Evolutionary conservation across 2,888 invertebrate genomes (phyloP).

Genomic region (Macrosiphum euphorbiae): DNA sequence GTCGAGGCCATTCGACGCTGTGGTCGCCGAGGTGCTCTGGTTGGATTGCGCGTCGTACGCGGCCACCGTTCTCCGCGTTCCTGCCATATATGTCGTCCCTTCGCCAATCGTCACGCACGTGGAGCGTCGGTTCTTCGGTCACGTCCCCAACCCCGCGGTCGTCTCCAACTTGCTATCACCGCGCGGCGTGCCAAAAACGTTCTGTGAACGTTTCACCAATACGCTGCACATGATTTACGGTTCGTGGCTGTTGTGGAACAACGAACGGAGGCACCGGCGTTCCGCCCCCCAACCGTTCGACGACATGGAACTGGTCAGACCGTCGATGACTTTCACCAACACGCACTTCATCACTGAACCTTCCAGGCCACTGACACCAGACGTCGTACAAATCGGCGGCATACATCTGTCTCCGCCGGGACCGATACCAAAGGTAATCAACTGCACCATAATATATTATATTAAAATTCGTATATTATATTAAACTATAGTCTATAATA

Average conservation of each 20-base stretch:
- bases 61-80: neutral
- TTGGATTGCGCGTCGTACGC: neutral
- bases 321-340: neutral
- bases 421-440: conserved; percentile 8
- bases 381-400: conserved; percentile 34
- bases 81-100: neutral
- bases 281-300: neutral
- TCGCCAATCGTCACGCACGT: neutral
- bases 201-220: neutral
- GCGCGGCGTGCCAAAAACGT: neutral
- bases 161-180: neutral
- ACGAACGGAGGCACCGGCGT: neutral
- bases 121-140: neutral
- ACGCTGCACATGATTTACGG: neutral
- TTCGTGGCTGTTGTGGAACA: neutral
- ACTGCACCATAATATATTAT: no score
- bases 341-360: conserved; percentile 44
- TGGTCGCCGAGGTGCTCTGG: neutral
- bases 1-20: neutral
- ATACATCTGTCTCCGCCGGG: neutral
- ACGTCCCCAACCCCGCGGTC: conserved; percentile 6
- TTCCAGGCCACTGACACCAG: neutral
- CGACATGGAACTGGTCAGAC: neutral
- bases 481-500: no score
- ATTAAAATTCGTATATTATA: no score